Conservation (phyloP, 2,797 vertebrate genomes). For the Galaxias olidus region DNA sequence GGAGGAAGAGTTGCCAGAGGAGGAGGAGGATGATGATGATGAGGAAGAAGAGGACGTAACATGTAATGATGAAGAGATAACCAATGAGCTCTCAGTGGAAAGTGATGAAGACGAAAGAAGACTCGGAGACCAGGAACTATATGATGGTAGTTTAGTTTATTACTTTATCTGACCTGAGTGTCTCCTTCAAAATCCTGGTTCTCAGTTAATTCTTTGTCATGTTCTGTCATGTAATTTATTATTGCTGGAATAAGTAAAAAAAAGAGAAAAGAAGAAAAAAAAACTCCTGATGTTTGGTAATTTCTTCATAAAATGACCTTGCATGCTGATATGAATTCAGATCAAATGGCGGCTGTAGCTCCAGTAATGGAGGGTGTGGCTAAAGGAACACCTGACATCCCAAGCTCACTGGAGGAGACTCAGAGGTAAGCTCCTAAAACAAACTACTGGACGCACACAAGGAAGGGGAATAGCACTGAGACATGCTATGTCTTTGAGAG, state of each 20-base stretch:
- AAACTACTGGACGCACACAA: background rate
- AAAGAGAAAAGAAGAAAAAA: no score
- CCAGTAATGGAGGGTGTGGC: background rate
- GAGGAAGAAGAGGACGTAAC: background rate
- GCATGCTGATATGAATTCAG: background rate
- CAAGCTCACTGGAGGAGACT: slow-evolving; percentile 36
- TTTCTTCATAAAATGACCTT: slow-evolving; percentile 9
- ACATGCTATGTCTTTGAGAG: no score
- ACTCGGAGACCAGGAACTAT: background rate
- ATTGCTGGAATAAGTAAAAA: no score
- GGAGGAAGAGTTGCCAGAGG: background rate
- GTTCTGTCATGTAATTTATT: no score
- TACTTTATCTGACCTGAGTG: no score
- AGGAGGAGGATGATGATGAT: background rate
- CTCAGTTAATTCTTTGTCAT: no score
- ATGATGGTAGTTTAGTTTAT: no score
- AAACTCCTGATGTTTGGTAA: background rate
- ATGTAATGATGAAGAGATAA: background rate
- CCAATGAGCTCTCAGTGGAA: background rate
- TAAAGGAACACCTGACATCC: background rate
- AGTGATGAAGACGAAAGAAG: background rate
- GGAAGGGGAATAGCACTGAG: no score
- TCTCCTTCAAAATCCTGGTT: no score
- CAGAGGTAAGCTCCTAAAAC: slow-evolving; percentile 33
- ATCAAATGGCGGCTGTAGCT: background rate